phyloP scores from a whole-genome alignment of 2,113 vertebrate species.

The Lycocorax pyrrhopterus region DNA sequence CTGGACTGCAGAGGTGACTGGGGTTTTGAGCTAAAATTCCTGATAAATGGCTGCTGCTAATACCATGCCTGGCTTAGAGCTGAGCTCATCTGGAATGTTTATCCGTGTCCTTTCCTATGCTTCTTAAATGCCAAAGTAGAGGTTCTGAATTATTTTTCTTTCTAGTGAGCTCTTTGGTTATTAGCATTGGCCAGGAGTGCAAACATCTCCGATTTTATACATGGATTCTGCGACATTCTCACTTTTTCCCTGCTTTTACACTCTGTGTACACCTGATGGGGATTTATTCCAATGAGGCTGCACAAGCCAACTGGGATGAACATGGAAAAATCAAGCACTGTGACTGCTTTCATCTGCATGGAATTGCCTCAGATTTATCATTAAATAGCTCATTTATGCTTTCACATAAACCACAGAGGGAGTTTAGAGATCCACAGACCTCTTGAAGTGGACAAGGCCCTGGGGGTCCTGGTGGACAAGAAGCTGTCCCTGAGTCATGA shows the following conservation, averaged over 20 bases:
- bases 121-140: neutral
- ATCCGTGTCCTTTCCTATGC: neutral
- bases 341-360: neutral
- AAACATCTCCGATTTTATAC: neutral
- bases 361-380: neutral
- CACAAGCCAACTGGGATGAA: neutral
- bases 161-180: neutral
- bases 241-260: neutral
- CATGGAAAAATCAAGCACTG: neutral
- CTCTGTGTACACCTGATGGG: neutral
- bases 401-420: neutral
- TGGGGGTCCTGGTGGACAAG: neutral
- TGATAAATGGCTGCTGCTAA: neutral
- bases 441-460: neutral
- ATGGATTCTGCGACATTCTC: neutral
- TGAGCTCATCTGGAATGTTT: conserved; percentile 1
- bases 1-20: neutral
- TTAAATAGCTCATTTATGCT: neutral
- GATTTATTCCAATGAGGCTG: conserved; percentile 8
- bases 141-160: neutral
- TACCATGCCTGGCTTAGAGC: neutral
- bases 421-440: neutral
- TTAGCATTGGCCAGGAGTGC: neutral
- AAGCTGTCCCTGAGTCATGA: neutral
- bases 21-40: neutral